Conservation (phyloP, 2,113 vertebrate species). For the Indicator maculatus region DNA sequence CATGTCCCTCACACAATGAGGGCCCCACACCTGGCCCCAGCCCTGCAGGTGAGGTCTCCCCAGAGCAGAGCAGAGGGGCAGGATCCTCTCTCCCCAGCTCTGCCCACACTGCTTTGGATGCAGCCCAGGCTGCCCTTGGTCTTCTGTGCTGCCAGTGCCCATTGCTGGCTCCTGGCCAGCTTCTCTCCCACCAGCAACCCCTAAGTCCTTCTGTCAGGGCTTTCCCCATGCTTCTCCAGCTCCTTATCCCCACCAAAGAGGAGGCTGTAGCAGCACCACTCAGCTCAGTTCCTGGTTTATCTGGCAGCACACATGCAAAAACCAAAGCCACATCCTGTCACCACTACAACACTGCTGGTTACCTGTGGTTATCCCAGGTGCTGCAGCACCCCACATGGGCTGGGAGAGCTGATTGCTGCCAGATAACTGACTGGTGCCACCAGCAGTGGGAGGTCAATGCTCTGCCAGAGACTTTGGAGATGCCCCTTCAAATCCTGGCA, state of each 20-base stretch:
- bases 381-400: fast-evolving
- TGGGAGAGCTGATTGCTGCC: not conserved
- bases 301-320: not conserved
- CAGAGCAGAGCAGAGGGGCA: too few species aligned
- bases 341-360: not conserved
- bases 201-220: too few species aligned
- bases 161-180: too few species aligned
- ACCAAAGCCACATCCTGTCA: not conserved
- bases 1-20: too few species aligned
- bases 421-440: not conserved
- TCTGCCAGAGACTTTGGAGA: not conserved
- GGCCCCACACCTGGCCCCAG: too few species aligned
- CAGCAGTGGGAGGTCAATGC: not conserved
- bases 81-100: too few species aligned
- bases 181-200: too few species aligned
- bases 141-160: too few species aligned
- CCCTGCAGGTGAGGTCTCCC: too few species aligned
- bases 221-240: not conserved
- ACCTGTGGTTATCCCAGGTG: not conserved
- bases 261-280: not conserved
- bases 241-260: not conserved
- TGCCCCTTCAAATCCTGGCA: not conserved
- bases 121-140: too few species aligned
- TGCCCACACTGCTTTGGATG: too few species aligned
- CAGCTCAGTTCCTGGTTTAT: not conserved